Percentiles rank a stretch among this genome's conserved stretches.
Evolutionary conservation across 2,888 invertebrate species (phyloP).

Genomic region (Diaprepes abbreviatus): DNA sequence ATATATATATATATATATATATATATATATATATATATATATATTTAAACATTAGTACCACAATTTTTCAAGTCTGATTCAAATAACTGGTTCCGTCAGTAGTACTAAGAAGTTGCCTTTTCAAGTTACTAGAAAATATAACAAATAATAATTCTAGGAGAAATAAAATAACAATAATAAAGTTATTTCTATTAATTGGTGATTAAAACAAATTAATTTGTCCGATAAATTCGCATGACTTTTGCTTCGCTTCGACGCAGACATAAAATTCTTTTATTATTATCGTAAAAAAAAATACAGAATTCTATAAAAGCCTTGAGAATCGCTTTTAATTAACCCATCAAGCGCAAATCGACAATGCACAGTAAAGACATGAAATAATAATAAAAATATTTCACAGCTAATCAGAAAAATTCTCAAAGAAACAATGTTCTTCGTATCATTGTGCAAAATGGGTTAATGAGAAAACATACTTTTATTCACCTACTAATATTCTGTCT

Average conservation of each 20-base stretch:
- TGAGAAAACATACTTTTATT: too few species aligned
- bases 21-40: too few species aligned
- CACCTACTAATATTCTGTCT: too few species aligned
- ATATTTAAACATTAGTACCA: too few species aligned
- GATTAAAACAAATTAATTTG: background rate
- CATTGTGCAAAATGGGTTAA: background rate
- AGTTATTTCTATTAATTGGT: background rate
- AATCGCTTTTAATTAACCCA: background rate
- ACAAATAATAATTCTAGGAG: too few species aligned
- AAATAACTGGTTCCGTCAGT: too few species aligned
- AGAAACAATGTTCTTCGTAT: background rate
- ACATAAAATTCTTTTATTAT: background rate
- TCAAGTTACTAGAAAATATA: too few species aligned
- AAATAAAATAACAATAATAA: too few species aligned
- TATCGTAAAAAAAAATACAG: background rate
- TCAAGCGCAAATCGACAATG: background rate
- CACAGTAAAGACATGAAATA: background rate
- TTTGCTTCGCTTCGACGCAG: background rate
- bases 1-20: too few species aligned
- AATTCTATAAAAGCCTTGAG: conserved; percentile 9
- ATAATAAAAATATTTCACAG: background rate
- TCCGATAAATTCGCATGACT: background rate
- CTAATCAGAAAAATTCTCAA: background rate
- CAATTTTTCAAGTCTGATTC: too few species aligned
- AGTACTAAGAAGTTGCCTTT: too few species aligned